phyloP scores from a whole-genome alignment of 1,140 invertebrate genomes.

The Lysiphlebus fabarum region DNA sequence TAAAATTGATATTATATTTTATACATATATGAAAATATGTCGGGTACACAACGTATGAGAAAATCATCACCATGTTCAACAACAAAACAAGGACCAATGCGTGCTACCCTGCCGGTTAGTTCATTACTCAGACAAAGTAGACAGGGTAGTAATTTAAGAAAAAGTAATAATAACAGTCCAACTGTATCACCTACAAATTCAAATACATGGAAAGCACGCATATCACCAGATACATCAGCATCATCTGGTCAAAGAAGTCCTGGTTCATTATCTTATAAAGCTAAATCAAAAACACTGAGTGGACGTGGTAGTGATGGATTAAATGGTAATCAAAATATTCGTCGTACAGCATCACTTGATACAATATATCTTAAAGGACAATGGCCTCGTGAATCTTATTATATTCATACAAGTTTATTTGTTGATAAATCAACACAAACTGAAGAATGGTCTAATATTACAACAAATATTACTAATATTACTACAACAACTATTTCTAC shows the following conservation, averaged over 20 bases:
- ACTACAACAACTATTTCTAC: too few relatives aligned
- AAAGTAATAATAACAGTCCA: constrained; percentile 63
- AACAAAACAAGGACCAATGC: constrained; percentile 68
- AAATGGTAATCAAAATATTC: constrained; percentile 61
- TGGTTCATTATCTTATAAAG: constrained; percentile 69
- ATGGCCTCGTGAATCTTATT: constrained; percentile 69
- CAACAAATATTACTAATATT: too few relatives aligned
- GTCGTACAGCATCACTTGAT: constrained; percentile 73
- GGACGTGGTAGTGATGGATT: constrained; percentile 50
- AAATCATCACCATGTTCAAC: constrained; percentile 67
- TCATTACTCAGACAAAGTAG: constrained; percentile 64
- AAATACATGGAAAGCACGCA: constrained; percentile 59
- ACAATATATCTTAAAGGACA: constrained; percentile 74
- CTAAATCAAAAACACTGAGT: constrained; percentile 62
- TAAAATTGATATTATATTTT: too few relatives aligned
- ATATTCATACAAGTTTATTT: constrained; percentile 65
- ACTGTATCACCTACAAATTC: constrained; percentile 63
- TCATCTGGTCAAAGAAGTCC: constrained; percentile 68
- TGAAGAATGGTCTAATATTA: constrained; percentile 59
- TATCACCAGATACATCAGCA: constrained; percentile 65
- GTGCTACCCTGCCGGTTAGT: constrained; percentile 69
- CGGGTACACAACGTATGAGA: constrained; percentile 61
- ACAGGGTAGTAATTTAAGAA: constrained; percentile 55
- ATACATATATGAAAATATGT: constrained; percentile 54
- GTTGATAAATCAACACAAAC: constrained; percentile 76